Base-by-base conservation (phyloP, 2,113 vertebrate species). In the Lamprologus callipterus region DNA sequence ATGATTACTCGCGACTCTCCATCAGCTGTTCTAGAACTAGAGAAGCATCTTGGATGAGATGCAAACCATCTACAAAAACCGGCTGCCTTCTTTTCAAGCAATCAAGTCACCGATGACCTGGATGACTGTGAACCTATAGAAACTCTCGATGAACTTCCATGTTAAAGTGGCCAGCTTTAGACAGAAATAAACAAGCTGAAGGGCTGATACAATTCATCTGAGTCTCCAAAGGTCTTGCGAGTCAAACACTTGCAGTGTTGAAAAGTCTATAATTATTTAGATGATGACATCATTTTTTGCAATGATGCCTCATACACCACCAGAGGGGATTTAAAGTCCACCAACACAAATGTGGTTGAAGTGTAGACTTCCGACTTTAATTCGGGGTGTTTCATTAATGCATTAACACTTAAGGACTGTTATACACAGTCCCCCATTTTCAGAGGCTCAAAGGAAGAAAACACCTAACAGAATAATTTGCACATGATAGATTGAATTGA, bases 251-350 rank as follows among this genome's bases (percentile, higher is more conserved):
- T 1, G 14, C 26, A 58, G 54, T 26, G 12, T 54, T 57, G 23
- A 57, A 57, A 60, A 60, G 28, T 17, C 28, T 1, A 17, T 60
- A 60, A 35, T 65, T 2, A 65, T 65, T 65, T 65, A 0, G 17
- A 65, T 2, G 60, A 65, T 35, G 6, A 37, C 17, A 65, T 2
- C 2, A n/a, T 37, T 65, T 65, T 65, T 35, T 65, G 17, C 10
- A 35, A 19, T 33, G 0, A 0, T 60, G 16, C 57, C 10, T 65
- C 17, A 11, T 12, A 5, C 31, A 63, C 1, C 57, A 33, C 16
- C 57, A 60, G 28, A 35, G 58, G 31, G 17, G 31, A 63, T 63
- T 35, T 63, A 11, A 63, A 63, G 58, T 11, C 31, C 9, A 63
- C 31, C 58, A 63, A n/a, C 9, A 35, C 0, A 35, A 19, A 35